Evolutionary conservation across 2,888 invertebrate species (phyloP), one percentile per base, ranked within the genome.

Genomic region (Panorpa germanica): DNA sequence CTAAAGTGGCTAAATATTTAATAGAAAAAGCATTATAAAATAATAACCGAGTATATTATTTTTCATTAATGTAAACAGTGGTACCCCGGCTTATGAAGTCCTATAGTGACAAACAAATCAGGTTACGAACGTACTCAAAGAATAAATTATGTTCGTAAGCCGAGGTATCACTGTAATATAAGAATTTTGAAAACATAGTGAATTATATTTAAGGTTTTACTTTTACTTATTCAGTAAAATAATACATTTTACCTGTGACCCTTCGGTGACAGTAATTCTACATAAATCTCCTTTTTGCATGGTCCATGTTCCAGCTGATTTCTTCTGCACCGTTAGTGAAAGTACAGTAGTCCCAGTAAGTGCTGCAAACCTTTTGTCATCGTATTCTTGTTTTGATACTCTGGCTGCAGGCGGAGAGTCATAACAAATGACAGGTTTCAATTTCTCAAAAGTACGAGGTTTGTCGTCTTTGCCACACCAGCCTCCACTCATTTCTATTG

Each of bases 211-310:
- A n/a, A n/a, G n/a, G n/a, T n/a, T n/a, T n/a, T n/a, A n/a, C n/a
- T n/a, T n/a, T n/a, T n/a, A n/a, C n/a, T n/a, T n/a, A n/a, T n/a
- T n/a, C n/a, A n/a, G n/a, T n/a, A n/a, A n/a, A n/a, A n/a, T n/a
- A n/a, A n/a, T n/a, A n/a, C 9, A 13, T 23, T 26, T 22, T 29
- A 39, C 56, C 39, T 59, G 59, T 0, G 58, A 45, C 4, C 57
- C 59, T 33, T 54, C 51, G n/a, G 46, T 39, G 1, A 58, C 43
- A 0, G 52, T 49, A 4, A 59, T 43, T 9, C 59, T 51, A 34
- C 58, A 59, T 1, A 59, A 41, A 35, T 59, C 57, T 5, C 53
- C 56, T 17, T 40, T 34, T 28, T 46, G 43, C 45, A 59, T 45
- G 9, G 46, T 48, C 55, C 55, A 59, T 6, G 57, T 53, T 38